These are phyloP conservation scores for Odiellus spinosus DNA, from an alignment of 2,888 invertebrate genomes.

Conservation along the genomic window DNA sequence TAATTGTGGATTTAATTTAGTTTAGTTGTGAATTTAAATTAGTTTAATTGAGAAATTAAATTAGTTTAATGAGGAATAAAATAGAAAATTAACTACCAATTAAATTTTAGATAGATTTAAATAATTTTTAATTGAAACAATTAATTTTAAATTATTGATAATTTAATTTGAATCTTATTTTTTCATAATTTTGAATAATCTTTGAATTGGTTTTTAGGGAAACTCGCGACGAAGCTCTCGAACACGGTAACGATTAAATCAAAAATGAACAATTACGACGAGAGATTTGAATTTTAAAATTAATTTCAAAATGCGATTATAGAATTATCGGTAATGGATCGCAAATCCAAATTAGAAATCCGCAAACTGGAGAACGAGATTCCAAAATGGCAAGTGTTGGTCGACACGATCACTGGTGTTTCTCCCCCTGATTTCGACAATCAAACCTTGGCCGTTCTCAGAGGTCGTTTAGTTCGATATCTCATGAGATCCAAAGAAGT, in stretches of 20 bases:
- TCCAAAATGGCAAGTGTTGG: slow-evolving; percentile 77
- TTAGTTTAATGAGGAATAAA: background rate
- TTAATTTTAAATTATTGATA: background rate
- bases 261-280: no score
- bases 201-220: slow-evolving; percentile 35
- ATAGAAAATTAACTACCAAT: no score
- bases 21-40: background rate
- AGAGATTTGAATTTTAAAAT: slow-evolving; percentile 4
- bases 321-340: slow-evolving; percentile 28
- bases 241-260: slow-evolving; percentile 42
- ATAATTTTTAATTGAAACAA: background rate
- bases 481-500: slow-evolving; percentile 83
- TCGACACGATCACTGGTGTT: slow-evolving; percentile 63
- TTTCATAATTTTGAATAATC: background rate
- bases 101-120: no score
- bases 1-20: slow-evolving; percentile 1
- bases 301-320: slow-evolving; percentile 11
- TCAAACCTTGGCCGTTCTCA: slow-evolving; percentile 76
- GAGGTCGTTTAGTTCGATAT: slow-evolving; percentile 80
- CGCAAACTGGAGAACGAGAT: slow-evolving; percentile 74
- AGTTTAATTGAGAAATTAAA: background rate
- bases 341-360: slow-evolving; percentile 60
- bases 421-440: slow-evolving; percentile 77
- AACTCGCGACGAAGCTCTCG: slow-evolving; percentile 60
- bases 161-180: background rate